Evolutionary conservation across 2,888 invertebrate genomes (phyloP), one percentile per base, ranked within the genome.

Genomic region (Nineta flava): DNA sequence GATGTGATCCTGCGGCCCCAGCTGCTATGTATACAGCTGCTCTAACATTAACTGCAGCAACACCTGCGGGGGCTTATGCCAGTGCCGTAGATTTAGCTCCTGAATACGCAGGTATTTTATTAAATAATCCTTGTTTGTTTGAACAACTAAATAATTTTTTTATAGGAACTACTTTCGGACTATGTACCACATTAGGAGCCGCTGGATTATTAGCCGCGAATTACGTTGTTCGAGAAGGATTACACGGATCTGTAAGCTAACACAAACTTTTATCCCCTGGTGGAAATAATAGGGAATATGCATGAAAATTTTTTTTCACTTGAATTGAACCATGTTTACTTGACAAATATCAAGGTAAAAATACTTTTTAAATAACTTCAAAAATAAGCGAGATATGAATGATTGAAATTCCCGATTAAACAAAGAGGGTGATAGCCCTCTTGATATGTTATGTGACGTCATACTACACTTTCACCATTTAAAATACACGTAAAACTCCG

Each of bases 61-160:
- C 74, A 5, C 72, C 75, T 2, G 73, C 75, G 4, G 76, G 76
- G 3, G 75, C 72, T 9, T 68, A 71, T 46, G 71, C 75, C 2
- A 76, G 75, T 54, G 75, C 76, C 46, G 74, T 77, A 4, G 76
- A 77, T 57, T 71, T 77, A 21, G 75, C 77, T 6, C 76, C 77
- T 21, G 68, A 68, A 59, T 67, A 66, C 58, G 67, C 68, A 54
- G 68, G 68, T 65, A 55, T 40, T 65, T 9, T 58, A 66, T 12
- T 6, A 43, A 12, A 16, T 9, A 10, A 19, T 16, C 2, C 1
- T 19, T 10, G n/a, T 2, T n/a, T 15, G 5, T n/a, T 16, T 40
- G 13, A 13, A 40, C 9, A 40, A 16, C 2, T 40, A 16, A 40
- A 16, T 16, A 5, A 9, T 38, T 12, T 48, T 48, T 47, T 9